These are phyloP conservation scores for Sternarchorhynchus goeldii DNA, from an alignment of 2,797 vertebrate genomes.

Conservation along the genomic window DNA sequence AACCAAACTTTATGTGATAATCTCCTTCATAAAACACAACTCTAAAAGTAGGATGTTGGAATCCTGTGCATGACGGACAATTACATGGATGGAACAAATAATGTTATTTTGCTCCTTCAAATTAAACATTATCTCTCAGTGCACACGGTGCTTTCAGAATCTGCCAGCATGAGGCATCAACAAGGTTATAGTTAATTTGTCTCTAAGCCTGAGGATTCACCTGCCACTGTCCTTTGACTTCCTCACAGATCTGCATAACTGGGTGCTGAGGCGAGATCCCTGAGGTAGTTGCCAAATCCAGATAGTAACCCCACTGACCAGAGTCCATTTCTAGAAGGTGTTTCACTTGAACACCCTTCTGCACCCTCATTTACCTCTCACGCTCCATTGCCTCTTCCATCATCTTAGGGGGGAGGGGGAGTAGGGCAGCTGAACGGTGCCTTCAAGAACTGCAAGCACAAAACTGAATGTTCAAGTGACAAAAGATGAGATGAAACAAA, in stretches of 20 bases:
- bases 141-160: slow-evolving; percentile 28
- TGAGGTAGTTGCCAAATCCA: slow-evolving; percentile 62
- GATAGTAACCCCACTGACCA: slow-evolving; percentile 77
- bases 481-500: not conserved
- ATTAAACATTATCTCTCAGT: slow-evolving; percentile 29
- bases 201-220: slow-evolving; percentile 65
- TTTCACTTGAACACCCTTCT: slow-evolving; percentile 56
- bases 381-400: slow-evolving; percentile 68
- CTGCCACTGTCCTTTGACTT: slow-evolving; percentile 62
- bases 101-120: not conserved
- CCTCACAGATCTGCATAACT: slow-evolving; percentile 66
- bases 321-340: slow-evolving; percentile 69
- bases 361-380: slow-evolving; percentile 53
- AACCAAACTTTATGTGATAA: not conserved
- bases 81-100: slow-evolving; percentile 4
- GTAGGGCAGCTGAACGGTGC: slow-evolving; percentile 65
- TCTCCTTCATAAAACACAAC: not conserved
- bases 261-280: slow-evolving; percentile 66
- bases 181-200: slow-evolving; percentile 66
- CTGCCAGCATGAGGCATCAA: slow-evolving; percentile 68
- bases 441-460: slow-evolving; percentile 70
- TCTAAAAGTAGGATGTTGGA: not conserved
- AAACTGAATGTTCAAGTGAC: slow-evolving; percentile 67
- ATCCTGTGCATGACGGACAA: not conserved
- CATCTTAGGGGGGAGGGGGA: slow-evolving; percentile 36